Evolutionary conservation across 2,888 invertebrate genomes (phyloP).

Genomic region (Horisme vitalbata): DNA sequence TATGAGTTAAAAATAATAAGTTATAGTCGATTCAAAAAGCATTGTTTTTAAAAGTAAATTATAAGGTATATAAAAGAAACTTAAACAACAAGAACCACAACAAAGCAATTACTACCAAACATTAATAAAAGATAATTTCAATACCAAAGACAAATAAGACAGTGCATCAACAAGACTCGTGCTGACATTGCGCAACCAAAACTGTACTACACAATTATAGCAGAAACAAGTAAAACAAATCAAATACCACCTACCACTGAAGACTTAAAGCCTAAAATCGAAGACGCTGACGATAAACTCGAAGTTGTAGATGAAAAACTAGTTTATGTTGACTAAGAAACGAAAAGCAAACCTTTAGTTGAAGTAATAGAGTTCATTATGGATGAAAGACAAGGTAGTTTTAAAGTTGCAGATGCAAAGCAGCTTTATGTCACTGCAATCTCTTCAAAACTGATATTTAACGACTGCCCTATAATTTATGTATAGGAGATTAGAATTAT

Average conservation of each 20-base stretch:
- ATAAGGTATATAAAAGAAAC: neutral
- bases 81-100: conserved; percentile 18
- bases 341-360: conserved; percentile 41
- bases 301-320: conserved; percentile 42
- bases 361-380: conserved; percentile 37
- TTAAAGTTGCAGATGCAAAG: conserved; percentile 53
- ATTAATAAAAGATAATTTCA: conserved; percentile 39
- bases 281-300: conserved; percentile 31
- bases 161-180: conserved; percentile 53
- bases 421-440: conserved; percentile 71
- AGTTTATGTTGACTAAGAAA: conserved; percentile 16
- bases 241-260: conserved; percentile 39
- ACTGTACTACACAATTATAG: conserved; percentile 40
- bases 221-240: conserved; percentile 34
- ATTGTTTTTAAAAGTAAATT: too few species aligned
- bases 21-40: too few species aligned
- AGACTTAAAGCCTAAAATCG: conserved; percentile 35
- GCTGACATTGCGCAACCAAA: conserved; percentile 61
- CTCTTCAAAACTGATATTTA: conserved; percentile 74
- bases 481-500: conserved; percentile 70
- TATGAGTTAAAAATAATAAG: too few species aligned
- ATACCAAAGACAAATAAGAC: conserved; percentile 47
- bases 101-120: conserved; percentile 34
- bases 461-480: conserved; percentile 70
- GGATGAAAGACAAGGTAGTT: conserved; percentile 27